Evolutionary conservation across 2,888 invertebrate genomes (phyloP).

Genomic region (Drosophila algonquin): DNA sequence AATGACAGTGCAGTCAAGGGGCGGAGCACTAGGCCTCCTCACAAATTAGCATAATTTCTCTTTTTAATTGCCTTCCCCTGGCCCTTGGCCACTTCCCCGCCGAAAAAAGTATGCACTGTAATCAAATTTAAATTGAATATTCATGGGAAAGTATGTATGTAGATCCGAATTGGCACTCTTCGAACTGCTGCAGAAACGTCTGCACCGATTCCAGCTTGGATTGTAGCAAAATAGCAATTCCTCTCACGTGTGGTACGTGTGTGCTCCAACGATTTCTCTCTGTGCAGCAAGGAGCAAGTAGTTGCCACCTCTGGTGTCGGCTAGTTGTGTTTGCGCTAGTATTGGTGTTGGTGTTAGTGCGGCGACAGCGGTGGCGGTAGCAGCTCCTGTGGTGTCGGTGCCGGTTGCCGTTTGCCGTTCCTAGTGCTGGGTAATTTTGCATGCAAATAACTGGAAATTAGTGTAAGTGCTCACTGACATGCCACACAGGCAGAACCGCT

Average conservation of each 20-base stretch:
- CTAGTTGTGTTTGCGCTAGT: conserved; percentile 29
- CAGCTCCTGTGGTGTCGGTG: conserved; percentile 31
- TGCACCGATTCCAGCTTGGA: neutral
- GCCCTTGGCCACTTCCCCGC: conserved; percentile 10
- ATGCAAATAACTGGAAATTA: conserved; percentile 77
- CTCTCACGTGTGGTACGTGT: neutral
- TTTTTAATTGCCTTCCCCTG: conserved; percentile 59
- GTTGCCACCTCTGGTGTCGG: conserved; percentile 15
- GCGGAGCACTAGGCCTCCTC: conserved; percentile 25
- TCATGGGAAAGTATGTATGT: too few species aligned
- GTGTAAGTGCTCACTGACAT: conserved; percentile 76
- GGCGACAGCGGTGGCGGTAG: neutral
- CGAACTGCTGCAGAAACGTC: too few species aligned
- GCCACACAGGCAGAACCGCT: conserved; percentile 46
- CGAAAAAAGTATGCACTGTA: conserved; percentile 31
- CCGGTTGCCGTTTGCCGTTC: conserved; percentile 11
- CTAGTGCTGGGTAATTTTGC: conserved; percentile 64
- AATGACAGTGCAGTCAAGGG: conserved; percentile 59
- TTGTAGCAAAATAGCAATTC: neutral
- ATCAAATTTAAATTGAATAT: neutral
- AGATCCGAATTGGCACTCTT: neutral
- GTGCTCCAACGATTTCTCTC: neutral
- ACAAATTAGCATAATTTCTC: conserved; percentile 65
- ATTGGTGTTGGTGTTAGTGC: conserved; percentile 33
- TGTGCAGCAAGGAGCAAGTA: conserved; percentile 5